Conservation (phyloP, 2,888 invertebrate genomes). For the Rhagophthalmus giganteus region DNA sequence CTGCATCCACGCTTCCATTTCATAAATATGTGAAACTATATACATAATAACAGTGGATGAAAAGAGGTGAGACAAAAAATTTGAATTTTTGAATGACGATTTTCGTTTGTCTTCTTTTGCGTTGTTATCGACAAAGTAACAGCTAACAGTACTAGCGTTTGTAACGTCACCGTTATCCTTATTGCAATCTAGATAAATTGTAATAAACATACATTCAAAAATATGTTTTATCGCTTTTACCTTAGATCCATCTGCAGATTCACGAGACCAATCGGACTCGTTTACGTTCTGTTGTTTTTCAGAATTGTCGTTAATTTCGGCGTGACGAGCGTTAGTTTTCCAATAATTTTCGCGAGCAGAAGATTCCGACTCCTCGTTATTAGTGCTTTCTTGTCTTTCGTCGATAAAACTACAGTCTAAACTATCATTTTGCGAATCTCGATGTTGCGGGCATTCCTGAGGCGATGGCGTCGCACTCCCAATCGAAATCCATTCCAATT, state of each 20-base stretch:
- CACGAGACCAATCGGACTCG: slow-evolving; percentile 35
- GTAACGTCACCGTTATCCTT: no score
- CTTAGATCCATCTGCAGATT: slow-evolving; percentile 19
- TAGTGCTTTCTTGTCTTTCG: neutral
- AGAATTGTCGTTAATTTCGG: slow-evolving; percentile 8
- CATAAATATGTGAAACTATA: no score
- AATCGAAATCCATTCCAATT: slow-evolving; percentile 73
- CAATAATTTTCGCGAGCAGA: slow-evolving; percentile 38
- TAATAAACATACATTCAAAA: no score
- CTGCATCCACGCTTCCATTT: no score
- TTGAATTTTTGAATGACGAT: no score
- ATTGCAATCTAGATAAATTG: no score
- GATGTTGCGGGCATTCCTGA: neutral
- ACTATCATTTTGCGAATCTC: neutral
- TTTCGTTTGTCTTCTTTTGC: no score
- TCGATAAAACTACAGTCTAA: neutral
- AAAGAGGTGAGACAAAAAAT: no score
- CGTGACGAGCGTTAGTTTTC: slow-evolving; percentile 44
- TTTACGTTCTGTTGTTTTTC: slow-evolving; percentile 13
- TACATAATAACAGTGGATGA: no score
- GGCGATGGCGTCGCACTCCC: slow-evolving; percentile 24
- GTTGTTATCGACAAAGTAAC: no score
- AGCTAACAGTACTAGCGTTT: no score
- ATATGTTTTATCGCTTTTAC: no score
- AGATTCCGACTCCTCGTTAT: neutral